phyloP scores from a whole-genome alignment of 2,113 vertebrate genomes.

The Riparia riparia region DNA sequence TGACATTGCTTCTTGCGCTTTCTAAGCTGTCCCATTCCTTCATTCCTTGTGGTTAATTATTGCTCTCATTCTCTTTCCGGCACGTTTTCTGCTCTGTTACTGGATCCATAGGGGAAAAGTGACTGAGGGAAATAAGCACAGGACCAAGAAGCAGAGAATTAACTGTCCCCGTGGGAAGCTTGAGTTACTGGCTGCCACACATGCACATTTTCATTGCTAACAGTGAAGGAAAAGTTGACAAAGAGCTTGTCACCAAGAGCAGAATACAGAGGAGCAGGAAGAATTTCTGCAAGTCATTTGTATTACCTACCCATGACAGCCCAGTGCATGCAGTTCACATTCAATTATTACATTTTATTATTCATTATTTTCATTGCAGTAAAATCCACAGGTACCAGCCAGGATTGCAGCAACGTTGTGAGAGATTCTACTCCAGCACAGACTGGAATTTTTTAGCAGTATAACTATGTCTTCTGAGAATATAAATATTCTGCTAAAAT shows the following conservation, averaged over 20 bases:
- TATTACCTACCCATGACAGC: background rate
- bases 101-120: conserved; percentile 63
- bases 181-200: conserved; percentile 80
- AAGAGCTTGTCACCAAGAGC: conserved; percentile 86
- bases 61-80: conserved; percentile 5
- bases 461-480: background rate
- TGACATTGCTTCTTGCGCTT: conserved; percentile 59
- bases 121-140: conserved; percentile 62
- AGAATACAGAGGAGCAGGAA: conserved; percentile 57
- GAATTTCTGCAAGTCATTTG: conserved; percentile 33
- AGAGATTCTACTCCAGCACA: background rate
- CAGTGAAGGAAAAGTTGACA: conserved; percentile 74
- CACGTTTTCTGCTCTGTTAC: conserved; percentile 54
- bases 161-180: conserved; percentile 80
- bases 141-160: conserved; percentile 80
- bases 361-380: background rate
- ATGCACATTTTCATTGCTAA: conserved; percentile 45
- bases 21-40: conserved; percentile 73
- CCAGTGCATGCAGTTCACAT: background rate
- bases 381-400: background rate
- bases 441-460: background rate
- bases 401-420: background rate
- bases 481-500: background rate
- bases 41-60: conserved; percentile 72
- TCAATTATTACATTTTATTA: conserved; percentile 50